Evolutionary conservation across 2,797 vertebrate genomes (phyloP).

Genomic region (Chaetodon trifasciatus): DNA sequence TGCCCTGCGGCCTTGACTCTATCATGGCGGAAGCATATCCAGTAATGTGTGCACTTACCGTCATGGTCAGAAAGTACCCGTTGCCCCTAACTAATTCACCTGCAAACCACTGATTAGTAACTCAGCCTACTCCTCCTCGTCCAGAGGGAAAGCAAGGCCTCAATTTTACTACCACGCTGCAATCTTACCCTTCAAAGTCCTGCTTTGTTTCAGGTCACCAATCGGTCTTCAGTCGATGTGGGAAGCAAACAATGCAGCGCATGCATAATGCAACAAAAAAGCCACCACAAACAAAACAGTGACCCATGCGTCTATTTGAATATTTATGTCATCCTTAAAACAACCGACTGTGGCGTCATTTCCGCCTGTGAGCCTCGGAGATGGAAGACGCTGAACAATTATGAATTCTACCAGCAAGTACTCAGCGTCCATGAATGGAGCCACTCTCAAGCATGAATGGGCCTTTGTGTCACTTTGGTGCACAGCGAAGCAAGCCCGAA

Average conservation of each 20-base stretch:
- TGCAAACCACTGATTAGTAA: constrained; percentile 24
- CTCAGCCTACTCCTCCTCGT: background rate
- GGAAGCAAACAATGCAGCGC: constrained; percentile 64
- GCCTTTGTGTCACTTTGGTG: constrained; percentile 82
- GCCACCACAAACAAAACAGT: constrained; percentile 66
- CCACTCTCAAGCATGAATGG: constrained; percentile 84
- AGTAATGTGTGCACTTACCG: background rate
- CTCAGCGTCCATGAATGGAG: constrained; percentile 84
- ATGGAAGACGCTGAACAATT: constrained; percentile 85
- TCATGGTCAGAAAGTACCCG: background rate
- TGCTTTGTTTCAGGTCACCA: constrained; percentile 55
- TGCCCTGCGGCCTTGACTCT: background rate
- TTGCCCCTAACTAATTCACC: background rate
- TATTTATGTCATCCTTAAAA: constrained; percentile 78
- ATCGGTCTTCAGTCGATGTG: constrained; percentile 41
- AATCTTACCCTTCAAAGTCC: constrained; percentile 52
- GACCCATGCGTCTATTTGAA: constrained; percentile 67
- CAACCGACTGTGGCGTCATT: constrained; percentile 76
- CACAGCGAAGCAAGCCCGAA: constrained; percentile 73
- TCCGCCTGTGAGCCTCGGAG: constrained; percentile 80
- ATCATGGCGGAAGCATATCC: background rate
- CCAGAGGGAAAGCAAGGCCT: constrained; percentile 6
- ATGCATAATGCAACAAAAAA: constrained; percentile 64
- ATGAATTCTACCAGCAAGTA: constrained; percentile 84
- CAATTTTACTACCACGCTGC: constrained; percentile 32